These are phyloP conservation scores for Polydesmus complanatus DNA, from an alignment of 2,888 invertebrate genomes.

Conservation along the genomic window DNA sequence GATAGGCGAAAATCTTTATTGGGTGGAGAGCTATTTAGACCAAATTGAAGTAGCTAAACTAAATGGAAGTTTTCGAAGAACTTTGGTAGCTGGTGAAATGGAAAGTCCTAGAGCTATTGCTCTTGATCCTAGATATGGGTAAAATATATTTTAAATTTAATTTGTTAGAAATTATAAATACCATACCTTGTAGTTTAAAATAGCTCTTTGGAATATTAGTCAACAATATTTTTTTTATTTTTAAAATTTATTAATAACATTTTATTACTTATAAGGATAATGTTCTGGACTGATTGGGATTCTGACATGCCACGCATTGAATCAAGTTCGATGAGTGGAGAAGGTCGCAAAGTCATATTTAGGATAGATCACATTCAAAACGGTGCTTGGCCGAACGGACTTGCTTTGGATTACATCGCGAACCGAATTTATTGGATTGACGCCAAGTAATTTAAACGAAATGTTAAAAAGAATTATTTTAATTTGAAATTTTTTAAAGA, in stretches of 20 bases:
- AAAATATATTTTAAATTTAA: constrained; percentile 23
- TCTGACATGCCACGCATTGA: constrained; percentile 63
- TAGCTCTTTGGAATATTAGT: no score
- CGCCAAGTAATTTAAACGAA: constrained; percentile 42
- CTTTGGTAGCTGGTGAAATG: constrained; percentile 65
- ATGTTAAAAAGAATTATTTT: constrained; percentile 3
- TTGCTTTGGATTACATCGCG: constrained; percentile 60
- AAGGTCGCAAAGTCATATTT: constrained; percentile 45
- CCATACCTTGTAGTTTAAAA: no score
- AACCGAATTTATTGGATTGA: constrained; percentile 70
- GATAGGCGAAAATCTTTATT: constrained; percentile 72
- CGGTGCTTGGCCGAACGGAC: constrained; percentile 73
- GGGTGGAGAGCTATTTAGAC: constrained; percentile 70
- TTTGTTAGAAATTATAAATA: no score
- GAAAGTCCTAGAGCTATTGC: constrained; percentile 71
- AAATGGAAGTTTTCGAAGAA: constrained; percentile 59
- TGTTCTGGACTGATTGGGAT: constrained; percentile 80
- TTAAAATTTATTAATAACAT: neutral
- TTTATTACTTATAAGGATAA: constrained; percentile 34
- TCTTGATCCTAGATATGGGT: constrained; percentile 60
- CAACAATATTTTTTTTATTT: no score
- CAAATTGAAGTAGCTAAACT: constrained; percentile 67
- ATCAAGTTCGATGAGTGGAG: constrained; percentile 64
- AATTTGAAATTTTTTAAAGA: constrained; percentile 30
- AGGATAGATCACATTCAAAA: constrained; percentile 41